Percentiles rank a stretch among this genome's conserved stretches.
Conservation (phyloP, 2,888 invertebrate species). For the Griposia aprilina region DNA sequence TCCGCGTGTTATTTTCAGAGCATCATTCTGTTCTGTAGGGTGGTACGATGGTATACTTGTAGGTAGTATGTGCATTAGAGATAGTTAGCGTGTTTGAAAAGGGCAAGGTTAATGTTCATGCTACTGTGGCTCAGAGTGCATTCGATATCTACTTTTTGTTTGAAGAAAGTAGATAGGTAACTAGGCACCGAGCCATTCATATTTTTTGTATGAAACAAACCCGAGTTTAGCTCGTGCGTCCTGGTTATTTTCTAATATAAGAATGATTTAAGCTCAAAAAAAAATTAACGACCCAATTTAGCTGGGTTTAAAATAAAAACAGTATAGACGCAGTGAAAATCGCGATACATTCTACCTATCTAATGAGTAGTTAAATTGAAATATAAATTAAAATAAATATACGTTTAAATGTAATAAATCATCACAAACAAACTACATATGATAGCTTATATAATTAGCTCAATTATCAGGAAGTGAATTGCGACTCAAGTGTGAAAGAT, state of each 20-base stretch:
- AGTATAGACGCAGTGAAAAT: background rate
- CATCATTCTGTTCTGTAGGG: slow-evolving; percentile 36
- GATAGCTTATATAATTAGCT: background rate
- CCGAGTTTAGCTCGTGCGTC: background rate
- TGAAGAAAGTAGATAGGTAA: slow-evolving; percentile 7
- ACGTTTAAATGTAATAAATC: slow-evolving; percentile 3
- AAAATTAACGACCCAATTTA: background rate
- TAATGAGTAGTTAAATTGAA: background rate
- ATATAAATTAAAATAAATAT: background rate
- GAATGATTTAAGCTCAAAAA: background rate
- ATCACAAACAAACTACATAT: slow-evolving; percentile 12
- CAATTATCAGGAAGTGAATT: slow-evolving; percentile 15
- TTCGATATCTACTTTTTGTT: slow-evolving; percentile 14
- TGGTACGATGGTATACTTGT: background rate
- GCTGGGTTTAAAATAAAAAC: background rate
- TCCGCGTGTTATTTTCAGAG: slow-evolving; percentile 69
- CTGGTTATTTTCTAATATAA: background rate
- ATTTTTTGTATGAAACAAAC: background rate
- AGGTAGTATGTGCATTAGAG: background rate
- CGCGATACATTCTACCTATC: background rate
- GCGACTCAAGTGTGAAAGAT: background rate
- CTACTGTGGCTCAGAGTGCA: slow-evolving; percentile 2
- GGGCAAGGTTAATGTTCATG: slow-evolving; percentile 46
- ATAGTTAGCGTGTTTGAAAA: slow-evolving; percentile 25
- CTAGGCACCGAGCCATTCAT: background rate